Conservation (phyloP, 2,888 invertebrate species). For the Heliconius ismenius region DNA sequence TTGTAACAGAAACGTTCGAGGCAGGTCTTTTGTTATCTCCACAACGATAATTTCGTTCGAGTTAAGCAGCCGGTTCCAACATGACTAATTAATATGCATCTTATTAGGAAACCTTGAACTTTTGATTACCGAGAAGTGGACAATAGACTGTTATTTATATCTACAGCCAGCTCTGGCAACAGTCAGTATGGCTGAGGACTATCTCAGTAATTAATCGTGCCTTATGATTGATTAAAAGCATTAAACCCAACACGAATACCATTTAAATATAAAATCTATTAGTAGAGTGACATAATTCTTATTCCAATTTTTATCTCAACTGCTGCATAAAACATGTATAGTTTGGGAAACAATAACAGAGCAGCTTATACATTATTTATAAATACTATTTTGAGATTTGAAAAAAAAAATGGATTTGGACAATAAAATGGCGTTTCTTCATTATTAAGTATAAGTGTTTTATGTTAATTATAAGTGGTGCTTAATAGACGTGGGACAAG, state of each 20-base stretch:
- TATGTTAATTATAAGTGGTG: constrained; percentile 7
- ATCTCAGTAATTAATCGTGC: constrained; percentile 80
- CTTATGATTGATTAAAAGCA: constrained; percentile 81
- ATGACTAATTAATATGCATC: constrained; percentile 78
- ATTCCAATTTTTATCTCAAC: constrained; percentile 76
- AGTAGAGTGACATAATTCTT: constrained; percentile 77
- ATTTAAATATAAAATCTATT: constrained; percentile 80
- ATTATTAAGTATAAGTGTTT: constrained; percentile 8
- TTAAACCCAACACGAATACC: constrained; percentile 77
- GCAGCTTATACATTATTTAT: constrained; percentile 71
- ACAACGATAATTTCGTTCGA: constrained; percentile 60
- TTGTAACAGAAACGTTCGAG: constrained; percentile 55
- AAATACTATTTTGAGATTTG: constrained; percentile 1
- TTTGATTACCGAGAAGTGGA: constrained; percentile 72
- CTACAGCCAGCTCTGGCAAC: constrained; percentile 63
- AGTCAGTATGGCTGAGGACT: constrained; percentile 65
- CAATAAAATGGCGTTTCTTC: constrained; percentile 13
- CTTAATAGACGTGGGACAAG: background rate
- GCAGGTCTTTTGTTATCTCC: constrained; percentile 64
- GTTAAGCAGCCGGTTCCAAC: constrained; percentile 66
- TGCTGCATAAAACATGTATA: constrained; percentile 72
- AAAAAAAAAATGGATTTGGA: constrained; percentile 13
- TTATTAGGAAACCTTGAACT: constrained; percentile 75
- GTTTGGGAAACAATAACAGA: constrained; percentile 75
- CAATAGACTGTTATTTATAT: constrained; percentile 75